Evolutionary conservation across 2,797 vertebrate species (phyloP).

Genomic region (Premnoplex brunnescens): DNA sequence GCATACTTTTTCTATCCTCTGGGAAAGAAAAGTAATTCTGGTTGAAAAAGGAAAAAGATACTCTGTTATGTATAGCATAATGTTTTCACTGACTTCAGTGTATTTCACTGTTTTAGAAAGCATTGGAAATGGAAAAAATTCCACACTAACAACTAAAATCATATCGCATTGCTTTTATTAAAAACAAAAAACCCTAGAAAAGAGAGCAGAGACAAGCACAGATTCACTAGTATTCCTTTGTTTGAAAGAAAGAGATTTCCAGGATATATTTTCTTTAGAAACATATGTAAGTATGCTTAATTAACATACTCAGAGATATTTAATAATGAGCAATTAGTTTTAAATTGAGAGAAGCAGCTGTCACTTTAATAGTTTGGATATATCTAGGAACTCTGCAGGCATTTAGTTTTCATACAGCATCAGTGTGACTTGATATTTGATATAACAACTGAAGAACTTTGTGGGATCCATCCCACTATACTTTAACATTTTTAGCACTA

Average conservation of each 20-base stretch:
- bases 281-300: background rate
- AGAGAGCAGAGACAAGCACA: background rate
- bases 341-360: background rate
- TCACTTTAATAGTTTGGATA: background rate
- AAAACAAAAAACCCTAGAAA: background rate
- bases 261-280: background rate
- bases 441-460: background rate
- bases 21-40: constrained; percentile 24
- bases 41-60: constrained; percentile 69
- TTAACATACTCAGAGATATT: background rate
- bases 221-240: background rate
- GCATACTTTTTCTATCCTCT: constrained; percentile 46
- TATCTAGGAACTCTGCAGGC: background rate
- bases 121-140: constrained; percentile 58
- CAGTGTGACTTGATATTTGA: background rate
- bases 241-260: background rate
- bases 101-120: constrained; percentile 61
- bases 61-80: constrained; percentile 61
- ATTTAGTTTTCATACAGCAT: background rate
- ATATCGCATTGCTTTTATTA: constrained; percentile 57
- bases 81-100: constrained; percentile 59
- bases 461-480: background rate
- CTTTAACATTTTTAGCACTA: background rate
- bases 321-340: background rate
- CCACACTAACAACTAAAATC: constrained; percentile 42